Percentiles rank a stretch among this genome's conserved stretches.
Conservation (phyloP, 2,797 vertebrate genomes). For the Sphaeramia orbicularis region DNA sequence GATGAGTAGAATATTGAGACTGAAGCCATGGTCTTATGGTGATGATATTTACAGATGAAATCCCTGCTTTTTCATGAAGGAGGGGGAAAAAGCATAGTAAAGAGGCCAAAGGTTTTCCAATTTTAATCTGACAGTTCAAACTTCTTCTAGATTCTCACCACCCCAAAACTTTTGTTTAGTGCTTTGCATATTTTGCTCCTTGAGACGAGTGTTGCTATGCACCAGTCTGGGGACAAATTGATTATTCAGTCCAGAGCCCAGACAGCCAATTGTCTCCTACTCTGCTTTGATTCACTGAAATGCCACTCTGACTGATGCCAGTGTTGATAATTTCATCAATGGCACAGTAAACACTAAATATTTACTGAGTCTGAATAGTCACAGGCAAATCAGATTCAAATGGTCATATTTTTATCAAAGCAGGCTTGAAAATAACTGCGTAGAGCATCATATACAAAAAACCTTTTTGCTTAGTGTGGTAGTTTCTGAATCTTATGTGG, state of each 20-base stretch:
- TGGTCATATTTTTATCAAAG: conserved; percentile 41
- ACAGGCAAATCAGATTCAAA: conserved; percentile 38
- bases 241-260: conserved; percentile 60
- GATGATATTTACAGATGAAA: conserved; percentile 3
- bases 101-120: conserved; percentile 13
- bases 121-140: conserved; percentile 22
- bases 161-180: conserved; percentile 24
- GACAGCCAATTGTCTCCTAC: conserved; percentile 62
- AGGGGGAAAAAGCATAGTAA: neutral
- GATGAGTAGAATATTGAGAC: conserved; percentile 25
- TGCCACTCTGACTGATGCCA: conserved; percentile 63
- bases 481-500: too few relatives aligned
- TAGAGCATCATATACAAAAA: conserved; percentile 8
- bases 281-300: conserved; percentile 67
- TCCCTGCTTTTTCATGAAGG: neutral
- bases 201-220: conserved; percentile 51
- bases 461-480: neutral
- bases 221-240: conserved; percentile 63
- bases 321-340: conserved; percentile 54
- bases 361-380: conserved; percentile 53
- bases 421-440: conserved; percentile 16
- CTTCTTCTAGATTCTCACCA: conserved; percentile 16
- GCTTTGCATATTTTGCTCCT: conserved; percentile 26
- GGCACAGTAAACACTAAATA: conserved; percentile 64
- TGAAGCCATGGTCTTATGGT: conserved; percentile 13